phyloP scores from a whole-genome alignment of 2,888 invertebrate species.

The Aplocera efformata region DNA sequence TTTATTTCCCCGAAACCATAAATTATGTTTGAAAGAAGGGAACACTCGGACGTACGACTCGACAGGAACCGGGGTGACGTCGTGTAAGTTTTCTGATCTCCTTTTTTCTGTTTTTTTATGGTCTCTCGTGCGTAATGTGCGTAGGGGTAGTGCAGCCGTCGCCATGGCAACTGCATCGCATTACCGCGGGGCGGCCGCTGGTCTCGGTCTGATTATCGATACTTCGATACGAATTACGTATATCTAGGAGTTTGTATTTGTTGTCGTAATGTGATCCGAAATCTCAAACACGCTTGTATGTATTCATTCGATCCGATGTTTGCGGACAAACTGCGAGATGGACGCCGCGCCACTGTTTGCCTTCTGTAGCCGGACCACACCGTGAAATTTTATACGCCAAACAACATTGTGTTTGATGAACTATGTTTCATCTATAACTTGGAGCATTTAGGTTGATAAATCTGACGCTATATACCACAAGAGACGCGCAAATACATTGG shows the following conservation, averaged over 20 bases:
- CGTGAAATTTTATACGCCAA: conserved; percentile 61
- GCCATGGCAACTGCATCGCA: conserved; percentile 73
- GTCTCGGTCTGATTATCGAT: conserved; percentile 20
- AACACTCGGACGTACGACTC: conserved; percentile 75
- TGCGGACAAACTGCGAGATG: conserved; percentile 73
- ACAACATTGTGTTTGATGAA: conserved; percentile 25
- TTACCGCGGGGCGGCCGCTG: conserved; percentile 47
- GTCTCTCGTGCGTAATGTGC: conserved; percentile 59
- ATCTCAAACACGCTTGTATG: conserved; percentile 67
- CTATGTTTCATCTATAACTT: conserved; percentile 17
- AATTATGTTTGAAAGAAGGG: conserved; percentile 82
- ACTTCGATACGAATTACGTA: conserved; percentile 6
- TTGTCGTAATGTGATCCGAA: conserved; percentile 70
- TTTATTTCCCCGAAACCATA: conserved; percentile 81
- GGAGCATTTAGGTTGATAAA: no score
- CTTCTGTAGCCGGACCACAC: conserved; percentile 44
- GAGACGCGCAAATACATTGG: no score
- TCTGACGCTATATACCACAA: no score
- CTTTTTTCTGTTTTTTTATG: conserved; percentile 71
- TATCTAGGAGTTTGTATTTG: conserved; percentile 52
- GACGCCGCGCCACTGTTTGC: conserved; percentile 65
- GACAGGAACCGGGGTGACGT: conserved; percentile 75
- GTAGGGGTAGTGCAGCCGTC: conserved; percentile 65
- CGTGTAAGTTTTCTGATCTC: conserved; percentile 69
- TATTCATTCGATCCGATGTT: conserved; percentile 75